These are phyloP conservation scores for Trileptium ribeirensis DNA, from an alignment of 2,888 invertebrate genomes.

Conservation along the genomic window DNA sequence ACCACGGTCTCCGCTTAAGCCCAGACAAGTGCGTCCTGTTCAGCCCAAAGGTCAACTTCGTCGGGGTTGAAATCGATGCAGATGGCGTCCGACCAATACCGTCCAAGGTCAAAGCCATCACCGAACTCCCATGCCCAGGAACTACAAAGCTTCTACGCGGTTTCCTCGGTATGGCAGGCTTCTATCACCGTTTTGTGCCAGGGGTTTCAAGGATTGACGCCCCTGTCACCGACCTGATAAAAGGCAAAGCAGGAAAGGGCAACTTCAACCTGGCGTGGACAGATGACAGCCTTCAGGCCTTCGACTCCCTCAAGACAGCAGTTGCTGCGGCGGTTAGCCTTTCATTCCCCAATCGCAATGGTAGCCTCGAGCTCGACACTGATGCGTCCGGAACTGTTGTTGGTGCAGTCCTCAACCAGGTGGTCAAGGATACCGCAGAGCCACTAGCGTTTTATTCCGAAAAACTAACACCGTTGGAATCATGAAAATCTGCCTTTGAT, in stretches of 20 bases:
- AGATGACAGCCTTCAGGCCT: background rate
- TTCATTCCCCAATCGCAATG: no score
- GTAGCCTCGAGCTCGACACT: no score
- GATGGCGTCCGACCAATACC: slow-evolving; percentile 3
- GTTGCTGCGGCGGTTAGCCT: background rate
- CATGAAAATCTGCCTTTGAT: background rate
- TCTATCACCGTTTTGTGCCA: slow-evolving; percentile 16
- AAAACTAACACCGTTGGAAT: slow-evolving; percentile 8
- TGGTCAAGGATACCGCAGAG: background rate
- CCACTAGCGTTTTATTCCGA: slow-evolving; percentile 1
- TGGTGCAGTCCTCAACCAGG: slow-evolving; percentile 15
- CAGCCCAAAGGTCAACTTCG: slow-evolving; percentile 1
- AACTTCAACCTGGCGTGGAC: background rate
- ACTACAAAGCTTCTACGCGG: background rate
- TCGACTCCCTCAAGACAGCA: background rate
- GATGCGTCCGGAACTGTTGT: background rate
- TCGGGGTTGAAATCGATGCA: background rate
- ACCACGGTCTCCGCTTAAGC: no score
- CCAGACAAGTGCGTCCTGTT: slow-evolving; percentile 6
- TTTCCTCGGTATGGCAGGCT: background rate
- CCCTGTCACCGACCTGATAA: slow-evolving; percentile 3
- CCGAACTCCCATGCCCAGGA: background rate
- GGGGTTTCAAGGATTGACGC: background rate
- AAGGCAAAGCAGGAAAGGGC: background rate
- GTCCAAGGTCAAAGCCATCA: background rate